A percentile compares a stretch with the other conserved stretches of the same genome.
Evolutionary conservation across 2,888 invertebrate genomes (phyloP).

Genomic region (Lottia scabra): DNA sequence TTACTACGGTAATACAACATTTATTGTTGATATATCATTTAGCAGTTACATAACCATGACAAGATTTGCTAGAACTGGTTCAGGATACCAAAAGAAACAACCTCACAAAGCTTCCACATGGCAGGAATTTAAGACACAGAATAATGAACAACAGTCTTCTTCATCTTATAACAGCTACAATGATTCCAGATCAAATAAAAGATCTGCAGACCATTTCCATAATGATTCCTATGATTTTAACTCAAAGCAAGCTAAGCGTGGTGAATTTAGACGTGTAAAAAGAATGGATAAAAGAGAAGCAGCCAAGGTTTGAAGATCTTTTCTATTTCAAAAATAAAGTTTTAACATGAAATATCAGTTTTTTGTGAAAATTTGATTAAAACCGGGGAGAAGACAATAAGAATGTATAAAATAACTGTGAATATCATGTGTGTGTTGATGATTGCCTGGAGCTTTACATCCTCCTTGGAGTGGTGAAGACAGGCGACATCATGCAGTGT

Average conservation of each 20-base stretch:
- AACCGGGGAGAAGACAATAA: no score
- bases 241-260: slow-evolving; percentile 45
- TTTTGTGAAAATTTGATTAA: no score
- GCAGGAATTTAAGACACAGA: slow-evolving; percentile 36
- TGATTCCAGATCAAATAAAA: not conserved
- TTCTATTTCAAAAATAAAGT: not conserved
- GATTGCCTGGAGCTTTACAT: no score
- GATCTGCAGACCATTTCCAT: not conserved
- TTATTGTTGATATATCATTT: no score
- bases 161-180: not conserved
- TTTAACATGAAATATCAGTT: no score
- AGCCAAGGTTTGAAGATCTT: slow-evolving; percentile 32
- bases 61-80: slow-evolving; percentile 44
- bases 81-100: slow-evolving; percentile 40
- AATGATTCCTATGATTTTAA: slow-evolving; percentile 18
- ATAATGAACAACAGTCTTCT: not conserved
- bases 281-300: slow-evolving; percentile 39
- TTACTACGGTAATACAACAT: no score
- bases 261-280: slow-evolving; percentile 46
- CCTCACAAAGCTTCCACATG: slow-evolving; percentile 44
- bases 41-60: slow-evolving; percentile 41
- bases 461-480: no score
- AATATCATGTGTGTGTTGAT: no score
- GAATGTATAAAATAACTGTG: no score
- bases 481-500: no score